Evolutionary conservation across 2,113 vertebrate genomes (phyloP).

Genomic region (Entelurus aequoreus): DNA sequence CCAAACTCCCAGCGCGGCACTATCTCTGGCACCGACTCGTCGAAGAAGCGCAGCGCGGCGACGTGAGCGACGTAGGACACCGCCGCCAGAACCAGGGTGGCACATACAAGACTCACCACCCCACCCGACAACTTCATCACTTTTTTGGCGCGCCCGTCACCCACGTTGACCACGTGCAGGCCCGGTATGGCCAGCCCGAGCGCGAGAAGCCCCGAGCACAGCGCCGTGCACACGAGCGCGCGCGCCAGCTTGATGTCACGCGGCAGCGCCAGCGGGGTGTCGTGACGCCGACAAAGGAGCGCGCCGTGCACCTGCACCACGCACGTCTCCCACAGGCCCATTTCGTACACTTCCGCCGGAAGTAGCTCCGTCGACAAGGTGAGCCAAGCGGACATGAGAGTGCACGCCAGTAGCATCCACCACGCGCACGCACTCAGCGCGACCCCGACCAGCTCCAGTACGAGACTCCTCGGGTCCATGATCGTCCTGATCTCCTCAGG

Average conservation of each 20-base stretch:
- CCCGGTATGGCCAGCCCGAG: constrained; percentile 62
- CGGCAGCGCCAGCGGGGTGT: constrained; percentile 59
- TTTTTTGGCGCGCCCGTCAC: constrained; percentile 54
- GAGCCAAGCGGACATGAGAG: constrained; percentile 68
- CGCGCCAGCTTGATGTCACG: constrained; percentile 60
- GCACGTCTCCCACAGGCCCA: constrained; percentile 76
- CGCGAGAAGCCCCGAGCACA: constrained; percentile 53
- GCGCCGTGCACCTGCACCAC: constrained; percentile 61
- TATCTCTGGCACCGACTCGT: constrained; percentile 54
- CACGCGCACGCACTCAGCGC: constrained; percentile 62
- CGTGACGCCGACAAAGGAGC: constrained; percentile 57
- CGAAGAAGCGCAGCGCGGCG: constrained; percentile 62
- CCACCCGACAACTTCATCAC: constrained; percentile 47
- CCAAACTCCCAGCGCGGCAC: constrained; percentile 71
- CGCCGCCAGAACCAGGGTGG: constrained; percentile 60
- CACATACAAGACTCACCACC: constrained; percentile 50
- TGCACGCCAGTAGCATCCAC: constrained; percentile 66
- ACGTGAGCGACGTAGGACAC: constrained; percentile 65
- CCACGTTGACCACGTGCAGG: constrained; percentile 59
- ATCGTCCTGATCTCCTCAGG: neutral
- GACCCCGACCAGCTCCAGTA: constrained; percentile 66
- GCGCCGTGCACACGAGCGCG: constrained; percentile 55
- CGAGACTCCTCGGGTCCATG: constrained; percentile 57
- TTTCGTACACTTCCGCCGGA: constrained; percentile 66
- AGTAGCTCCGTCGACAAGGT: constrained; percentile 68